Base-by-base conservation (phyloP, 1,140 invertebrate species). In the Daktulosphaira vitifoliae region DNA sequence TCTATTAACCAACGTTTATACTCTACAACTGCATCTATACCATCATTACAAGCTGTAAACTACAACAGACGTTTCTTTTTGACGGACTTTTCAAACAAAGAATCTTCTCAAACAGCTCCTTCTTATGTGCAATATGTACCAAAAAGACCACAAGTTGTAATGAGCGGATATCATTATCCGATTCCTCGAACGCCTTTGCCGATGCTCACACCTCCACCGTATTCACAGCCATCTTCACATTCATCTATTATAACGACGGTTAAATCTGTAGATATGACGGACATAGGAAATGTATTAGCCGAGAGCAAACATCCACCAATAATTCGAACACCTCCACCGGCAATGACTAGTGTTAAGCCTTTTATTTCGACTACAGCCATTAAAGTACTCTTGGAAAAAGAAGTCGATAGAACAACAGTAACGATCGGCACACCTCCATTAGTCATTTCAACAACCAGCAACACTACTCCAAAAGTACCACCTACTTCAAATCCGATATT, bases 181-280 rank as follows among this genome's bases (percentile, higher is more conserved):
- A 22, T 66, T 23, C 50, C 52, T 1, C 50, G 65, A n/a, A 52
- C 65, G 26, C 82, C 81, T 0, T 80, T 82, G 71, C 84, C 82
- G 0, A 81, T 84, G 71, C 75, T 87, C 54, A 78, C 86, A 49
- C 85, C 85, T 26, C 85, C 85, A 3, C 85, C 84, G n/a, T 78
- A 79, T 46, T 77, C 77, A n/a, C 75, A 74, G 3, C 72, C 29
- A 11, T 33, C 75, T 46, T 71, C 72, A 64, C 70, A 75, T 50
- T 70, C 71, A 54, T 69, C 74, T 29, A 65, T 75, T 39, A 74
- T 73, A 69, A 69, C 67, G 73, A 22, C 68, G 71, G 38, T 74
- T 25, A 2, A 33, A 20, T 4, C 52, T 6, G 33, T 13, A 44
- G 54, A 33, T 18, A 5, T 37, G 38, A 38, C 29, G 52, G 33